Base-by-base conservation (phyloP, 2,113 vertebrate species). In the Lipotes vexillifer region DNA sequence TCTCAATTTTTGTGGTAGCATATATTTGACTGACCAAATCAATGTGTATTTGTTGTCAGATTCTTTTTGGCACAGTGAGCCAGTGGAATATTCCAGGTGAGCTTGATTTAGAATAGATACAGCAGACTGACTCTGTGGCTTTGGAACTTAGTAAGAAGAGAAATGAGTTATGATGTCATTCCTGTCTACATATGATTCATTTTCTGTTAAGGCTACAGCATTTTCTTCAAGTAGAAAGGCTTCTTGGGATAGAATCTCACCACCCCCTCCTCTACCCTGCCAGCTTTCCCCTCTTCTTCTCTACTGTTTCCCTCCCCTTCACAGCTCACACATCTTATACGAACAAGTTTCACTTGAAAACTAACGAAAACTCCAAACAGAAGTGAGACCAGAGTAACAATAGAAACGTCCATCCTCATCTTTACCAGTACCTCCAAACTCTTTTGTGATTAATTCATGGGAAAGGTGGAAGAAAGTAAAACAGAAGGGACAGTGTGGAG, bases 91-190 rank as follows among this genome's bases (percentile, higher is more conserved):
- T 86, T 96, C 91, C 84, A 96, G 7, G 1, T 95, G 93, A 97
- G 49, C 46, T 65, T 97, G 83, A 93, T 95, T 98, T 95, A 94
- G 87, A 92, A 90, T 81, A 95, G 91, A 96, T 85, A 93, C 2
- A 97, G 65, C 46, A 71, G 88, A 63, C n/a, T 87, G 52, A 68
- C 21, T 49, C 8, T 21, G 33, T 72, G 90, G 95, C 85, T n/a
- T 97, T 96, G 92, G 72, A 90, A 55, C 2, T 97, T 95, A 78
- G 55, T 96, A 59, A 29, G 83, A 65, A 55, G 66, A 94, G 71
- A 97, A 94, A 75, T 94, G 69, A 98, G 88, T 57, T 88, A 78
- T 85, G 80, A 88, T 72, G 78, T 85, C 49, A 88, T 77, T 97
- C 52, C 6, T 92, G 27, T 85, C 97, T 96, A 95, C 82, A 92